phyloP scores from a whole-genome alignment of 2,113 vertebrate species.

The Mus pahari region DNA sequence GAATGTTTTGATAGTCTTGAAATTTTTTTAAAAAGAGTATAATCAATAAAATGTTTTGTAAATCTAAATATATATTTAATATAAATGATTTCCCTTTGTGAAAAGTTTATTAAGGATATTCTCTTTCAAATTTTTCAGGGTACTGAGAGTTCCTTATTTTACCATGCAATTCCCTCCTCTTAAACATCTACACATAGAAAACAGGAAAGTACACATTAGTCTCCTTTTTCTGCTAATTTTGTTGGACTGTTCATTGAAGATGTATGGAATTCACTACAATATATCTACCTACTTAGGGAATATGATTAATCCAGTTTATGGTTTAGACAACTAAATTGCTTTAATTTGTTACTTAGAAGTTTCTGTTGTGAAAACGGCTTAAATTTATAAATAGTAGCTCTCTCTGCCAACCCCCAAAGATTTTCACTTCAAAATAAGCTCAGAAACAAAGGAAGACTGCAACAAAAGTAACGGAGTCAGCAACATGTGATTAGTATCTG shows the following conservation, averaged over 20 bases:
- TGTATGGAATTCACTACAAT: constrained; percentile 29
- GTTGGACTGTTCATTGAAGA: constrained; percentile 46
- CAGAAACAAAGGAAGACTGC: constrained; percentile 34
- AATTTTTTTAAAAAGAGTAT: neutral
- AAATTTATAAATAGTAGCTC: constrained; percentile 53
- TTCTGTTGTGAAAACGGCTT: constrained; percentile 59
- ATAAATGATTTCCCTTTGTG: constrained; percentile 17
- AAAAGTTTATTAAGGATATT: constrained; percentile 52
- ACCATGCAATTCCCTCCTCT: constrained; percentile 11
- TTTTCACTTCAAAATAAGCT: constrained; percentile 47
- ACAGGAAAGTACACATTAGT: neutral
- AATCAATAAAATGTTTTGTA: constrained; percentile 37
- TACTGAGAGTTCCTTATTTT: constrained; percentile 30
- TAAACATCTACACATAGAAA: constrained; percentile 41
- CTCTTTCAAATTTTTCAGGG: neutral
- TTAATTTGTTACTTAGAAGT: constrained; percentile 49
- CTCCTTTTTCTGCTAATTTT: constrained; percentile 37
- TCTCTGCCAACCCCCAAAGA: neutral
- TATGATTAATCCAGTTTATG: constrained; percentile 49
- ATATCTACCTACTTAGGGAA: constrained; percentile 36
- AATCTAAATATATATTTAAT: constrained; percentile 25
- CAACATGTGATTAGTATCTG: constrained; percentile 16
- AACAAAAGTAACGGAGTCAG: constrained; percentile 52
- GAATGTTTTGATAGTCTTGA: constrained; percentile 13
- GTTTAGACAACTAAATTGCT: constrained; percentile 48